Conservation (phyloP, 2,888 invertebrate species). For the Acronicta psi region DNA sequence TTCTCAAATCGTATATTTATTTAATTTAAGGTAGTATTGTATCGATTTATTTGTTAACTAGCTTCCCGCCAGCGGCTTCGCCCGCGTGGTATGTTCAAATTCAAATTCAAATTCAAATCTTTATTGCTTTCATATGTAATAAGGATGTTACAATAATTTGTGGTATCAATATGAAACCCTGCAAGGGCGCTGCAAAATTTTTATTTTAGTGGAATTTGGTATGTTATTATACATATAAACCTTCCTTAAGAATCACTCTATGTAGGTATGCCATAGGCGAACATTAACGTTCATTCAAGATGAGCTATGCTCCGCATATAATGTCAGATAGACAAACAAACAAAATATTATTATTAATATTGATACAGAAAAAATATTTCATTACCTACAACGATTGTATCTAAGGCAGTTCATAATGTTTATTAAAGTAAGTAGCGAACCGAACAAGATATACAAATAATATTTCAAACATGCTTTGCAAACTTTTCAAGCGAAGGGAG, state of each 20-base stretch:
- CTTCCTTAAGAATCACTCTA: too few relatives aligned
- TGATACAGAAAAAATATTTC: slow-evolving; percentile 10
- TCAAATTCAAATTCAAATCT: too few relatives aligned
- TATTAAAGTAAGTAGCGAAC: not conserved
- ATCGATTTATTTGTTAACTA: not conserved
- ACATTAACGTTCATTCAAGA: slow-evolving; percentile 44
- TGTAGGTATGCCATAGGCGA: too few relatives aligned
- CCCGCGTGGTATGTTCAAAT: too few relatives aligned
- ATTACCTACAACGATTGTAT: slow-evolving; percentile 2
- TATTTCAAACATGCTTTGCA: slow-evolving; percentile 1
- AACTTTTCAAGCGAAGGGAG: slow-evolving; percentile 18
- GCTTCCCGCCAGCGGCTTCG: too few relatives aligned
- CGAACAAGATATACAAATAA: slow-evolving; percentile 4
- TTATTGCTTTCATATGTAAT: too few relatives aligned
- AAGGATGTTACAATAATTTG: too few relatives aligned
- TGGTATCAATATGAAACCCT: too few relatives aligned
- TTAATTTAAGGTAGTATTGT: not conserved
- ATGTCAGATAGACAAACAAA: slow-evolving; percentile 43
- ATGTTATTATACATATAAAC: too few relatives aligned
- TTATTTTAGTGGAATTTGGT: too few relatives aligned
- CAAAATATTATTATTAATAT: slow-evolving; percentile 17
- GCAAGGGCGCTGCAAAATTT: too few relatives aligned
- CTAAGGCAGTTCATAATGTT: slow-evolving; percentile 15
- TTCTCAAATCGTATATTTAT: too few relatives aligned
- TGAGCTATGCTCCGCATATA: slow-evolving; percentile 20